phyloP scores from a whole-genome alignment of 2,113 vertebrate species.

The Ornithorhynchus anatinus region DNA sequence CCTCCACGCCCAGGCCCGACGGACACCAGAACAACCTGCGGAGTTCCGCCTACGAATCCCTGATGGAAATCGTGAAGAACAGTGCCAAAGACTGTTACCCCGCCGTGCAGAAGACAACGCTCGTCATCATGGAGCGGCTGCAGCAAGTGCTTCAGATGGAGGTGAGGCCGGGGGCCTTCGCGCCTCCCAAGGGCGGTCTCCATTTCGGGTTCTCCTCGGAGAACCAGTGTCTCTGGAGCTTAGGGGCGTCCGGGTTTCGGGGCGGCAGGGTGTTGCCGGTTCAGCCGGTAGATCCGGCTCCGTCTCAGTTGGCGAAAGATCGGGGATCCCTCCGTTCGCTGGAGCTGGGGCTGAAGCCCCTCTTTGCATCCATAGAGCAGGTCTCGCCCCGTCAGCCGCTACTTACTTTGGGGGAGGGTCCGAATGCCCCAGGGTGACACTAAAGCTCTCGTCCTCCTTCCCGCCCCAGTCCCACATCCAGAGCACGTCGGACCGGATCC shows the following conservation, averaged over 20 bases:
- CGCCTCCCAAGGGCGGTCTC: background rate
- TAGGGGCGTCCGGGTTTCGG: background rate
- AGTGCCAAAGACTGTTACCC: constrained; percentile 99
- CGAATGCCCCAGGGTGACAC: background rate
- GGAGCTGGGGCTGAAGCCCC: no score
- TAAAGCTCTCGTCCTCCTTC: constrained; percentile 2
- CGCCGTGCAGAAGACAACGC: constrained; percentile 95
- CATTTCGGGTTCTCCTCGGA: background rate
- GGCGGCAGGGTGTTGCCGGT: background rate
- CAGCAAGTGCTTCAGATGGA: constrained; percentile 99
- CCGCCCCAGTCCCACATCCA: constrained; percentile 92
- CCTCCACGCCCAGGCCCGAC: constrained; percentile 86
- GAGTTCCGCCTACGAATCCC: constrained; percentile 93
- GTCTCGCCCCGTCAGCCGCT: no score
- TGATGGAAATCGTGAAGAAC: constrained; percentile 99
- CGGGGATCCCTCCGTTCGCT: no score
- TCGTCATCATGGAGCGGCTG: constrained; percentile 97
- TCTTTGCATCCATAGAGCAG: no score
- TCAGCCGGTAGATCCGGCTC: no score
- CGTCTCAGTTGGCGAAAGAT: no score
- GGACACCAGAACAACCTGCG: constrained; percentile 98
- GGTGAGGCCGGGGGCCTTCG: constrained; percentile 59
- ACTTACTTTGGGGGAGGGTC: background rate
- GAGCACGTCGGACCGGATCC: constrained; percentile 97
- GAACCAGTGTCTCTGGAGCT: background rate